Evolutionary conservation across 1,140 invertebrate genomes (phyloP).

Genomic region (Goniozus legneri): DNA sequence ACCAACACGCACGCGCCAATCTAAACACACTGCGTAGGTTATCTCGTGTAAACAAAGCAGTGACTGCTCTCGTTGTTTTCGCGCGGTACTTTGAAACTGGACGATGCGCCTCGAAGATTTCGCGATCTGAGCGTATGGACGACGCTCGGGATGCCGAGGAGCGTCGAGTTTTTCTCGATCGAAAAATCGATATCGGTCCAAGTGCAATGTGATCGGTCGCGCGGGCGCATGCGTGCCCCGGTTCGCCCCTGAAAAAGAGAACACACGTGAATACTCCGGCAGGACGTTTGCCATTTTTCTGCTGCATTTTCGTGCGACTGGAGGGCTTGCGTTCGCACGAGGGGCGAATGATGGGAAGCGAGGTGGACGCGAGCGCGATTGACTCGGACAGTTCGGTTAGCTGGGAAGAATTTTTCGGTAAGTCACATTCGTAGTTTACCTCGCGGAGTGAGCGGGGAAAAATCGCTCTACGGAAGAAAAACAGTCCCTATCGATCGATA

Average conservation of each 20-base stretch:
- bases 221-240: too few relatives aligned
- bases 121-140: too few relatives aligned
- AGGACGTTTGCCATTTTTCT: background rate
- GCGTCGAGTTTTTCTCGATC: background rate
- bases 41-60: background rate
- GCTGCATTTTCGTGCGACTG: background rate
- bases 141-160: too few relatives aligned
- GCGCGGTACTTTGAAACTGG: too few relatives aligned
- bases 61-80: too few relatives aligned
- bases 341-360: constrained; percentile 28
- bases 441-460: background rate
- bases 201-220: constrained; percentile 1
- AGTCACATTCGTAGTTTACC: constrained; percentile 19
- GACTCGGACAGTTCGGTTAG: constrained; percentile 55
- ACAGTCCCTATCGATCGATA: background rate
- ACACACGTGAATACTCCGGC: too few relatives aligned
- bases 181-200: background rate
- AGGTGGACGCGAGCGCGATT: constrained; percentile 28
- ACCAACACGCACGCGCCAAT: background rate
- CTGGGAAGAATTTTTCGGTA: constrained; percentile 58
- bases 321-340: background rate
- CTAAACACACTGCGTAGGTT: background rate
- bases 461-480: background rate
- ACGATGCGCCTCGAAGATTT: too few relatives aligned
- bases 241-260: too few relatives aligned